Evolutionary conservation across 2,113 vertebrate species (phyloP).

Genomic region (Herpailurus yagouaroundi): DNA sequence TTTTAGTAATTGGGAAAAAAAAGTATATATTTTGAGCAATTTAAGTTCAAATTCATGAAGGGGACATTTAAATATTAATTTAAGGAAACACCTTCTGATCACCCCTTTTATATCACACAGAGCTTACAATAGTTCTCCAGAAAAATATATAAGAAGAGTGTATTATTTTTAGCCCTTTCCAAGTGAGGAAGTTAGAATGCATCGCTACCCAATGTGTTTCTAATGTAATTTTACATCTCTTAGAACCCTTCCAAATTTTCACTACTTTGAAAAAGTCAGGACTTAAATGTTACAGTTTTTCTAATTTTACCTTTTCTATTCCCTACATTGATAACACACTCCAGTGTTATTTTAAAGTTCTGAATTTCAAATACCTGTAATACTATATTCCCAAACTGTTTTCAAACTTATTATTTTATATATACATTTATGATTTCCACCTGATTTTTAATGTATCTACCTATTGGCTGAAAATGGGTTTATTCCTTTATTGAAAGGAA

Average conservation of each 20-base stretch:
- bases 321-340: neutral
- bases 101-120: neutral
- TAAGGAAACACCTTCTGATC: neutral
- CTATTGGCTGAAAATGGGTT: neutral
- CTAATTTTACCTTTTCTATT: neutral
- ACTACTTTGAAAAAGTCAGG: neutral
- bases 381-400: neutral
- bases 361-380: neutral
- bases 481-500: neutral
- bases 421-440: neutral
- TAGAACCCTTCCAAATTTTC: neutral
- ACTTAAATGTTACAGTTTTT: neutral
- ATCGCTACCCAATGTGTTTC: neutral
- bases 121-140: neutral
- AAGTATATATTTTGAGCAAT: neutral
- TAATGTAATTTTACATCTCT: neutral
- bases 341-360: neutral
- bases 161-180: conserved; percentile 8
- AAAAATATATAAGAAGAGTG: neutral
- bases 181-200: neutral
- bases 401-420: neutral
- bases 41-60: neutral
- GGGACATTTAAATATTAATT: neutral
- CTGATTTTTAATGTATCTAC: neutral
- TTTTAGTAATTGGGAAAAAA: neutral